phyloP scores from a whole-genome alignment of 2,888 invertebrate genomes.

The Parascotia fuliginaria region DNA sequence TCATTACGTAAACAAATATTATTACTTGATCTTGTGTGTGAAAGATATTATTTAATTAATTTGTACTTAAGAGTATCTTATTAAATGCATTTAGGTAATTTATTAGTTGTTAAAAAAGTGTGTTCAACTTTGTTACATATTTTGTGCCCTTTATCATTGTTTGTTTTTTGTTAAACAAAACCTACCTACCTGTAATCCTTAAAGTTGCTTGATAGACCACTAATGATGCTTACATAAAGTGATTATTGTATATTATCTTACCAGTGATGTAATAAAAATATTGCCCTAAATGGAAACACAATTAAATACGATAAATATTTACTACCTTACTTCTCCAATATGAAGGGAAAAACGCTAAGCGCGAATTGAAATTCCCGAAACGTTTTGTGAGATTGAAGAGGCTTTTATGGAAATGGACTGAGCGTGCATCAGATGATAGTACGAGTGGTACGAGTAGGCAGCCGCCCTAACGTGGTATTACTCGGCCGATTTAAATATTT shows the following conservation, averaged over 20 bases:
- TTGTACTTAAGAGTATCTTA: not conserved
- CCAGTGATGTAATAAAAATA: not conserved
- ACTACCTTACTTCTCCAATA: conserved; percentile 41
- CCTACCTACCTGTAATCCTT: too few relatives aligned
- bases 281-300: conserved; percentile 11
- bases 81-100: not conserved
- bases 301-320: conserved; percentile 45
- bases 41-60: not conserved
- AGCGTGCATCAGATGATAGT: conserved; percentile 77
- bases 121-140: too few relatives aligned
- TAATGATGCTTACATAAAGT: too few relatives aligned
- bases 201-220: too few relatives aligned
- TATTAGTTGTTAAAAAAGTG: too few relatives aligned
- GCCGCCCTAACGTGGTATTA: conserved; percentile 59
- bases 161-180: too few relatives aligned
- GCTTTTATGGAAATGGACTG: conserved; percentile 85
- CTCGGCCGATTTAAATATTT: conserved; percentile 78
- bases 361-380: conserved; percentile 83
- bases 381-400: conserved; percentile 84
- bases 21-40: conserved; percentile 1
- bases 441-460: conserved; percentile 51
- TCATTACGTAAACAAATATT: conserved; percentile 10
- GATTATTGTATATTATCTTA: not conserved
- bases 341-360: conserved; percentile 70
- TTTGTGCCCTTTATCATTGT: too few relatives aligned